Evolutionary conservation across 2,797 vertebrate species (phyloP).

Genomic region (Macrochelys suwanniensis): DNA sequence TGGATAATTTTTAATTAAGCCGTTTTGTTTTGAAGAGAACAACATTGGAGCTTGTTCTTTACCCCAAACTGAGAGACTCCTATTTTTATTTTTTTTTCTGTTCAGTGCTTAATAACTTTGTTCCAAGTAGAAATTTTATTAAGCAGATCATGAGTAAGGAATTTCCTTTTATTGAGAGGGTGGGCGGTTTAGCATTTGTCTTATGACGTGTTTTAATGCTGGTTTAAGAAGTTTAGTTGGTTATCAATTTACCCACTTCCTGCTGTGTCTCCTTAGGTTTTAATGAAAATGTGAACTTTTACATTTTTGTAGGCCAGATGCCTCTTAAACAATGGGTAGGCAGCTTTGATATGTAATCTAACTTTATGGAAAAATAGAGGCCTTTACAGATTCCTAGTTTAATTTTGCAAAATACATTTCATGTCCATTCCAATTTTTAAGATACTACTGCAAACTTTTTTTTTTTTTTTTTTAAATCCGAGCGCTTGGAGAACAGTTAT

Average conservation of each 20-base stretch:
- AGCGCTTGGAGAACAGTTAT: background rate
- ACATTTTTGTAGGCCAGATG: conserved; percentile 53
- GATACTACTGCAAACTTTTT: background rate
- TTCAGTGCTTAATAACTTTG: conserved; percentile 65
- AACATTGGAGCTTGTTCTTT: background rate
- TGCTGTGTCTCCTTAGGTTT: conserved; percentile 2
- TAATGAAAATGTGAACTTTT: conserved; percentile 8
- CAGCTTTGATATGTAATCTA: background rate
- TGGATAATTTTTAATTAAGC: background rate
- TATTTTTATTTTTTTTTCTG: background rate
- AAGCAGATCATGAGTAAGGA: conserved; percentile 65
- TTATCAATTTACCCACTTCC: background rate
- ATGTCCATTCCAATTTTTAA: background rate
- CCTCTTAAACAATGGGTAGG: conserved; percentile 43
- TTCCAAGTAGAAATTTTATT: conserved; percentile 36
- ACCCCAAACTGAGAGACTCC: background rate
- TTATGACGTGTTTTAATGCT: accelerated
- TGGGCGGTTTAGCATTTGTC: background rate
- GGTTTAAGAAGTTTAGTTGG: accelerated
- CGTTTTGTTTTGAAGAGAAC: background rate
- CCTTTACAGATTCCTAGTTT: background rate
- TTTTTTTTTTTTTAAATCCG: background rate
- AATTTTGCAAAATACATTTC: conserved; percentile 30
- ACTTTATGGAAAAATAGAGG: conserved; percentile 1
- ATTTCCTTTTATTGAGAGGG: conserved; percentile 49